These are phyloP conservation scores for Coreius guichenoti DNA, from an alignment of 2,797 vertebrate genomes.

Conservation along the genomic window DNA sequence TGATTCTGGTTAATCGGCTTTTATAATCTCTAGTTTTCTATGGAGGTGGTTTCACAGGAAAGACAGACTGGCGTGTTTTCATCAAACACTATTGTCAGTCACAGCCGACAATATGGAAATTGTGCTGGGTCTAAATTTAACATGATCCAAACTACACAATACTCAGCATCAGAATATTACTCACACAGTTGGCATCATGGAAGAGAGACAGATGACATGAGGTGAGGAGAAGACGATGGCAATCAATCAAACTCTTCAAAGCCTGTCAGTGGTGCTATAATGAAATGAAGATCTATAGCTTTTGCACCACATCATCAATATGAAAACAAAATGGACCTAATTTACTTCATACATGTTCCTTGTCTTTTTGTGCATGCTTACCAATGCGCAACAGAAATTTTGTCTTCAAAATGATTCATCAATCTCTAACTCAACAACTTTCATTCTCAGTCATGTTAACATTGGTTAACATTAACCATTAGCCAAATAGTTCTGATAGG, in stretches of 20 bases:
- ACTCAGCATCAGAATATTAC: constrained; percentile 17
- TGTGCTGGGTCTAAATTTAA: constrained; percentile 37
- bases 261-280: background rate
- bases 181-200: constrained; percentile 29
- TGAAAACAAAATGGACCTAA: background rate
- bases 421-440: too few species aligned
- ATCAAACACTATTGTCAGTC: constrained; percentile 1
- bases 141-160: constrained; percentile 36
- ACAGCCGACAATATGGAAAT: constrained; percentile 19
- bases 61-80: background rate
- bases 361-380: too few species aligned
- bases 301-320: background rate
- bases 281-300: background rate
- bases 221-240: constrained; percentile 30
- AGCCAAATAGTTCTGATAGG: too few species aligned
- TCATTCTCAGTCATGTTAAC: too few species aligned
- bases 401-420: too few species aligned
- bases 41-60: background rate
- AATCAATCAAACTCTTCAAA: constrained; percentile 25
- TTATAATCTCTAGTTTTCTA: background rate
- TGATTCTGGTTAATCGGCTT: background rate
- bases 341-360: background rate
- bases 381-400: too few species aligned
- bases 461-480: too few species aligned
- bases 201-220: constrained; percentile 42